These are phyloP conservation scores for Danio tinwini DNA, from an alignment of 2,797 vertebrate species.

Conservation along the genomic window DNA sequence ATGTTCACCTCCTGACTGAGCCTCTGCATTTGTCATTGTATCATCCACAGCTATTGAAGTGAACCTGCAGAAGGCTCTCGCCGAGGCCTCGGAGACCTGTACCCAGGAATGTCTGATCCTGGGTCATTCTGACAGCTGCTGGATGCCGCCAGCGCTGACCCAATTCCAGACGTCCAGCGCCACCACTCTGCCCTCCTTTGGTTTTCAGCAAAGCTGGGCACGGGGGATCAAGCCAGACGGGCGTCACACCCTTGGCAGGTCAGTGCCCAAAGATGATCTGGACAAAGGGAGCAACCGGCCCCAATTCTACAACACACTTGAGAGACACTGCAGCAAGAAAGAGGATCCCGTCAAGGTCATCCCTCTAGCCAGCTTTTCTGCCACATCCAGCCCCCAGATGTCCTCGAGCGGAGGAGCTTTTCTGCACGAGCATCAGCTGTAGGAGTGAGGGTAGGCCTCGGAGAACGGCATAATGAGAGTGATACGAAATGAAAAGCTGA, in stretches of 20 bases:
- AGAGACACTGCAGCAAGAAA: constrained; percentile 87
- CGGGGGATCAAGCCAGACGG: constrained; percentile 82
- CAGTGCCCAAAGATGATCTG: constrained; percentile 86
- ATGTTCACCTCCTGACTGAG: constrained; percentile 9
- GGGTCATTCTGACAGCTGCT: constrained; percentile 98
- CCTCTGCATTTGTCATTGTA: constrained; percentile 30
- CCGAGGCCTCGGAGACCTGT: constrained; percentile 95
- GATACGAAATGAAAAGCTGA: constrained; percentile 51
- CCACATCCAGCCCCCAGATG: constrained; percentile 77
- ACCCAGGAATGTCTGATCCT: constrained; percentile 97
- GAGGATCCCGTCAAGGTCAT: constrained; percentile 93
- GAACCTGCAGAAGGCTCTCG: constrained; percentile 92
- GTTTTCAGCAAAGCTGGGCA: constrained; percentile 87
- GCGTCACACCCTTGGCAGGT: constrained; percentile 86
- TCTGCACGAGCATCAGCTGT: constrained; percentile 92
- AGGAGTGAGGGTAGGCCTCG: constrained; percentile 55
- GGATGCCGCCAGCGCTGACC: constrained; percentile 93
- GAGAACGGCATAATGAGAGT: constrained; percentile 34
- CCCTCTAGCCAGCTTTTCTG: constrained; percentile 89
- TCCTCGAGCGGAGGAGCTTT: constrained; percentile 74
- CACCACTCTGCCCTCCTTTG: constrained; percentile 80
- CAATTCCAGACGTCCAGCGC: constrained; percentile 83
- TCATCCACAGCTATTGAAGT: constrained; percentile 88
- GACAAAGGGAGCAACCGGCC: constrained; percentile 84
- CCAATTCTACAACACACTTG: constrained; percentile 92